Conservation (phyloP, 1,140 invertebrate species). For the Colletes latitarsis region DNA sequence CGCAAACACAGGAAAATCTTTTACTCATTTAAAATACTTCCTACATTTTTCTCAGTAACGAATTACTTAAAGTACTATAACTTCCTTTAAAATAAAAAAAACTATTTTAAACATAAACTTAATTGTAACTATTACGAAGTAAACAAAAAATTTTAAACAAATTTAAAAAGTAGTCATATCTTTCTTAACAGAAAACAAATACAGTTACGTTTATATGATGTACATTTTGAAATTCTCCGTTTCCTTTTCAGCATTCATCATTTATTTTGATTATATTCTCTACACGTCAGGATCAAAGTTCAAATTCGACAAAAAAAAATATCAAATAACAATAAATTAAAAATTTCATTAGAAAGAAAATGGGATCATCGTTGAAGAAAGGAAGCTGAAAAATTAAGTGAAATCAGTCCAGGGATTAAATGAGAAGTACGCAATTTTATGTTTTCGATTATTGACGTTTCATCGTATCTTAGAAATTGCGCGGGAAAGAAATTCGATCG, state of each 20-base stretch:
- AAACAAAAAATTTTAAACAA: background rate
- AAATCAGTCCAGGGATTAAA: background rate
- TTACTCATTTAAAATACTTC: background rate
- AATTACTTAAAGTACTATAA: background rate
- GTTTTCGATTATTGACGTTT: constrained; percentile 23
- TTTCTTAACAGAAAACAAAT: background rate
- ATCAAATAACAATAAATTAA: background rate
- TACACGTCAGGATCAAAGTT: background rate
- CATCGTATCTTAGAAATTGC: constrained; percentile 50
- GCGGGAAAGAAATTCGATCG: constrained; percentile 67
- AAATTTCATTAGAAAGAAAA: background rate
- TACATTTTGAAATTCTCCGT: background rate
- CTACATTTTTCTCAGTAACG: background rate
- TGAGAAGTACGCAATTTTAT: background rate
- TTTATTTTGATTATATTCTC: background rate
- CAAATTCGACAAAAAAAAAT: background rate
- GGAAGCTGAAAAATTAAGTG: background rate
- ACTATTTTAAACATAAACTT: constrained; percentile 1
- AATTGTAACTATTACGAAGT: background rate
- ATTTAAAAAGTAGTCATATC: too few species aligned
- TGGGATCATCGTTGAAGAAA: background rate
- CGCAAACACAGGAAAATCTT: constrained; percentile 2
- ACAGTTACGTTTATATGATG: background rate
- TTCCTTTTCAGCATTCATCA: background rate
- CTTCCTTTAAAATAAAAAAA: too few species aligned